Percentiles rank a stretch among this genome's conserved stretches.
These are phyloP conservation scores for Atherix ibis DNA, from an alignment of 2,888 invertebrate genomes.

Conservation along the genomic window DNA sequence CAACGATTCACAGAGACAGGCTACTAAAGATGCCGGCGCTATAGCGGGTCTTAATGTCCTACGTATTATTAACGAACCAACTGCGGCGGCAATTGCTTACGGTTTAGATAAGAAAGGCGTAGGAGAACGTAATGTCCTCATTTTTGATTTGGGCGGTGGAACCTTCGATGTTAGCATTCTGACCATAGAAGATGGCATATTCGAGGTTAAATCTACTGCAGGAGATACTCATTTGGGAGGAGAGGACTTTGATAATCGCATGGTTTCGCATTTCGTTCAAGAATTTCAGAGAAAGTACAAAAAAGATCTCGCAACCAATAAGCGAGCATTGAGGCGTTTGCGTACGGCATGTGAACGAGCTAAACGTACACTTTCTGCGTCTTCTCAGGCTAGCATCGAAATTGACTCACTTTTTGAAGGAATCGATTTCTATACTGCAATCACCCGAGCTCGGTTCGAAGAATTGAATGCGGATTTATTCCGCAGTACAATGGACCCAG, in stretches of 20 bases:
- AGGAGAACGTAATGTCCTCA: conserved; percentile 66
- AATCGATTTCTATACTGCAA: conserved; percentile 84
- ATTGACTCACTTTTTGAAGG: conserved; percentile 90
- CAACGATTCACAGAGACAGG: conserved; percentile 70
- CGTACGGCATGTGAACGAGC: conserved; percentile 82
- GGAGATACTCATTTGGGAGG: conserved; percentile 93
- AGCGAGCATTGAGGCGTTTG: conserved; percentile 71
- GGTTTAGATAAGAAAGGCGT: conserved; percentile 71
- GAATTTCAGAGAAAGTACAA: conserved; percentile 85
- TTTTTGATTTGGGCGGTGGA: conserved; percentile 51
- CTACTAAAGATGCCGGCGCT: conserved; percentile 80
- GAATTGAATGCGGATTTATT: conserved; percentile 91
- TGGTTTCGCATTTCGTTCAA: conserved; percentile 76
- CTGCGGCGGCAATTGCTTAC: conserved; percentile 83
- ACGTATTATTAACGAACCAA: conserved; percentile 85
- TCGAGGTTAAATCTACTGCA: conserved; percentile 89
- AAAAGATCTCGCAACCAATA: conserved; percentile 69
- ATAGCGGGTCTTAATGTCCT: conserved; percentile 81
- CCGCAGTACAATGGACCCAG: conserved; percentile 86
- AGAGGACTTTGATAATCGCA: conserved; percentile 78
- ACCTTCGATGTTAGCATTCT: conserved; percentile 88
- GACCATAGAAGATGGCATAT: conserved; percentile 76
- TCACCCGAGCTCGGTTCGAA: conserved; percentile 89
- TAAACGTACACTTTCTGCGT: conserved; percentile 68
- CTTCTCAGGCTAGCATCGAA: conserved; percentile 76